These are phyloP conservation scores for Cenopis cana DNA, from an alignment of 2,888 invertebrate species.

Conservation along the genomic window DNA sequence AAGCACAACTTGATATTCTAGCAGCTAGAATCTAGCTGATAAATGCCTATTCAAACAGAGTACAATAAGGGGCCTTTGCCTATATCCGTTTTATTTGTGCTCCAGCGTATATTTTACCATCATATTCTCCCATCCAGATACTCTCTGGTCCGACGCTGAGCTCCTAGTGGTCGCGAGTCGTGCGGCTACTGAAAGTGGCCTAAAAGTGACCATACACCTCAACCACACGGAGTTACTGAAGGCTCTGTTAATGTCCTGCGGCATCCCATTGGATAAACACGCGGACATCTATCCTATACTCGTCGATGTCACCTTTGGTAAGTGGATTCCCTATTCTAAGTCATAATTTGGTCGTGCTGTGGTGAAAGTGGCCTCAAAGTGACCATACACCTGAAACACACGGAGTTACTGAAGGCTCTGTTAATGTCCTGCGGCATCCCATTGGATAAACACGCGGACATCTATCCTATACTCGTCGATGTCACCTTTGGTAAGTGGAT, in stretches of 20 bases:
- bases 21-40: no score
- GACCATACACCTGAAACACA: slow-evolving; percentile 91
- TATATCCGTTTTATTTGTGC: no score
- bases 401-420: slow-evolving; percentile 89
- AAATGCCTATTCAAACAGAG: no score
- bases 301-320: slow-evolving; percentile 72
- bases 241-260: slow-evolving; percentile 91
- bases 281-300: slow-evolving; percentile 69
- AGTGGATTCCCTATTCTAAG: slow-evolving; percentile 46
- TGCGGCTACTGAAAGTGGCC: slow-evolving; percentile 65
- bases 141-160: slow-evolving; percentile 94
- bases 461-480: slow-evolving; percentile 72
- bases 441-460: slow-evolving; percentile 81
- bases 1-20: no score
- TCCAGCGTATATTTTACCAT: no score
- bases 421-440: slow-evolving; percentile 93
- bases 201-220: slow-evolving; percentile 88
- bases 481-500: slow-evolving; percentile 67
- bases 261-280: slow-evolving; percentile 89
- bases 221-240: slow-evolving; percentile 92
- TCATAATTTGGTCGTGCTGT: slow-evolving; percentile 70
- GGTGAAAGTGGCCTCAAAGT: slow-evolving; percentile 82
- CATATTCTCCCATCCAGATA: slow-evolving; percentile 70
- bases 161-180: slow-evolving; percentile 90
- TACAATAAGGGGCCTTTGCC: no score